These are phyloP conservation scores for Chaetodon auriga DNA, from an alignment of 2,113 vertebrate species.

Conservation along the genomic window DNA sequence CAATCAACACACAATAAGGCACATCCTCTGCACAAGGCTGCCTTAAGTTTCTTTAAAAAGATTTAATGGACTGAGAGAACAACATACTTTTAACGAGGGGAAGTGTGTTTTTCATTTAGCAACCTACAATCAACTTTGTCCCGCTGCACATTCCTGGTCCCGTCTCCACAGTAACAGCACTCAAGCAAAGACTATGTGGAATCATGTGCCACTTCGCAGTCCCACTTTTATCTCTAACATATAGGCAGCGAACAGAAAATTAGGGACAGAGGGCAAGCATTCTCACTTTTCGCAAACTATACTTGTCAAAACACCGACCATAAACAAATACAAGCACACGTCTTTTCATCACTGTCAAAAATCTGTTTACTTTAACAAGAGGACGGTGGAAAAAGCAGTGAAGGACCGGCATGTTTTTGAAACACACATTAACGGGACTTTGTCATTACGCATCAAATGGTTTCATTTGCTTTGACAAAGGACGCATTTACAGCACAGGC, in stretches of 20 bases:
- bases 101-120: constrained; percentile 81
- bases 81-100: constrained; percentile 76
- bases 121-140: constrained; percentile 80
- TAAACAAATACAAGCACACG: constrained; percentile 66
- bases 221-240: constrained; percentile 61
- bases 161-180: constrained; percentile 77
- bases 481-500: constrained; percentile 62
- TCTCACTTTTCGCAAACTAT: constrained; percentile 43
- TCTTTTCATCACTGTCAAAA: constrained; percentile 81
- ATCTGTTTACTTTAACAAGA: constrained; percentile 72
- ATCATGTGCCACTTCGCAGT: constrained; percentile 79
- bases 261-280: constrained; percentile 34
- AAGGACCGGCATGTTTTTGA: constrained; percentile 8
- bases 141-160: constrained; percentile 76
- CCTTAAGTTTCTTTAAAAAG: constrained; percentile 69
- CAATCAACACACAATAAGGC: constrained; percentile 58
- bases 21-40: constrained; percentile 58
- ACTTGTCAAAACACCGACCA: not conserved
- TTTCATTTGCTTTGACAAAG: constrained; percentile 74
- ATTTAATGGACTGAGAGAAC: constrained; percentile 72
- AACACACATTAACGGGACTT: constrained; percentile 74
- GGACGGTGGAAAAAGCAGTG: constrained; percentile 54
- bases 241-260: constrained; percentile 39
- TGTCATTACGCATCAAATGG: constrained; percentile 81
- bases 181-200: constrained; percentile 81